phyloP scores from a whole-genome alignment of 2,888 invertebrate genomes.

The Hirtodrosophila trivittata region DNA sequence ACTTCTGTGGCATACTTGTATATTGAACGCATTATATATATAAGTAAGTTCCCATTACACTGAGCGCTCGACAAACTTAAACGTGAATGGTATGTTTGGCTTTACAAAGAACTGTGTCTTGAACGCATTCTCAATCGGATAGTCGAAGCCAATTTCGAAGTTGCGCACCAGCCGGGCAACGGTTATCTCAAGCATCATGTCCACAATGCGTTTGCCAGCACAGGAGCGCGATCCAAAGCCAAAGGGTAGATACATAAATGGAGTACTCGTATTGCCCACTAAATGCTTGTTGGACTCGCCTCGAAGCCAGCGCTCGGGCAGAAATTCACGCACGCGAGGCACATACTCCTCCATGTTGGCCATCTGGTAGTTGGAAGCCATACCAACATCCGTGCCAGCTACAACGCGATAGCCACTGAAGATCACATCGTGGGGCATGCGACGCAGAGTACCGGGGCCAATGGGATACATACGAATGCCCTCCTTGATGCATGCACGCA shows the following conservation, averaged over 20 bases:
- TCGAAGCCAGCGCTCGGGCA: conserved; percentile 90
- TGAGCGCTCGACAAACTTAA: conserved; percentile 79
- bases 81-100: conserved; percentile 82
- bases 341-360: conserved; percentile 87
- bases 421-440: conserved; percentile 86
- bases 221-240: conserved; percentile 85
- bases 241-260: conserved; percentile 80
- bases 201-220: conserved; percentile 89
- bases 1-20: too few species aligned
- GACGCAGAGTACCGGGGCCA: conserved; percentile 86
- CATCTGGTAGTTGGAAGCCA: conserved; percentile 87
- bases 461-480: conserved; percentile 87
- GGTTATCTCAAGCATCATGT: conserved; percentile 87
- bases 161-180: conserved; percentile 84
- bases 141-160: conserved; percentile 83
- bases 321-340: conserved; percentile 86
- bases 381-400: conserved; percentile 88
- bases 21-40: conserved; percentile 12
- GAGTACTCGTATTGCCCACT: conserved; percentile 61
- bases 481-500: conserved; percentile 91
- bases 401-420: conserved; percentile 87
- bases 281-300: conserved; percentile 38
- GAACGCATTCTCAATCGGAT: conserved; percentile 80
- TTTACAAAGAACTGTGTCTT: conserved; percentile 77
- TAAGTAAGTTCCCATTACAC: conserved; percentile 17